Evolutionary conservation across 2,113 vertebrate genomes (phyloP).

Genomic region (Apus apus): DNA sequence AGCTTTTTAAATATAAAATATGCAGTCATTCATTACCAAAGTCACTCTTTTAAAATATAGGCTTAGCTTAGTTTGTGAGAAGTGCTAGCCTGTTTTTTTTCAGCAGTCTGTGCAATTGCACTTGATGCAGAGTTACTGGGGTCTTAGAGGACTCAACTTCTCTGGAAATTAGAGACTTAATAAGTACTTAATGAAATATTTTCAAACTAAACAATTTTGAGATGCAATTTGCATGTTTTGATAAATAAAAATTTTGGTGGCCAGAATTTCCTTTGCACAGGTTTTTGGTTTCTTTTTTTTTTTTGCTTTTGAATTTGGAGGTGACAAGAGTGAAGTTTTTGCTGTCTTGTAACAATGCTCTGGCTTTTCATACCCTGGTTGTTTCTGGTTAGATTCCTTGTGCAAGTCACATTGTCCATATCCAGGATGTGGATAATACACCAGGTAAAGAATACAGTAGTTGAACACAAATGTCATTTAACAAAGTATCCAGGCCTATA

Average conservation of each 20-base stretch:
- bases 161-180: neutral
- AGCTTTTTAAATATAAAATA: neutral
- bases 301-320: neutral
- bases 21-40: neutral
- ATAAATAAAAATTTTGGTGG: neutral
- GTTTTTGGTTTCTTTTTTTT: neutral
- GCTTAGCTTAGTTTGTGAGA: neutral
- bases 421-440: neutral
- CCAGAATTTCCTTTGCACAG: neutral
- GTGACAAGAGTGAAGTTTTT: neutral
- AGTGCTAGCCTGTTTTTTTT: neutral
- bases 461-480: neutral
- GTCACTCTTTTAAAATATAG: neutral
- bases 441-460: neutral
- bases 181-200: neutral
- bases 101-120: neutral
- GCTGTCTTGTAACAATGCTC: neutral
- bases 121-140: neutral
- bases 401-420: neutral
- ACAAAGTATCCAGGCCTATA: neutral
- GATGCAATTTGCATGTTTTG: neutral
- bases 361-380: neutral
- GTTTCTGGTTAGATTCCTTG: neutral
- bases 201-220: neutral
- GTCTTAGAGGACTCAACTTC: neutral